phyloP scores from a whole-genome alignment of 2,888 invertebrate species.

The Oxytorus armatus region DNA sequence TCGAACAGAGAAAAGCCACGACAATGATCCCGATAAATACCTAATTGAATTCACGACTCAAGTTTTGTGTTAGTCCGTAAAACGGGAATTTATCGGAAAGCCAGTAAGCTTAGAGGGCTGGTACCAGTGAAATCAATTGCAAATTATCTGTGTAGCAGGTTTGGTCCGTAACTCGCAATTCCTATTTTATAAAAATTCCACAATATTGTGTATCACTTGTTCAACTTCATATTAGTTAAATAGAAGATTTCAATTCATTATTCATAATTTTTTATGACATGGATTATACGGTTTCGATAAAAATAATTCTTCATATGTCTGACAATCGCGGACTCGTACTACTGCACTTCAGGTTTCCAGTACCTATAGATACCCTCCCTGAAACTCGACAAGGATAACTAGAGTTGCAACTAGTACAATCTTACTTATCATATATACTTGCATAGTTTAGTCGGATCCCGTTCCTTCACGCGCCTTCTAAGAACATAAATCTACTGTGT shows the following conservation, averaged over 20 bases:
- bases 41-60: background rate
- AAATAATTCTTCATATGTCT: constrained; percentile 3
- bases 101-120: background rate
- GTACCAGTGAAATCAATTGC: background rate
- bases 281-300: too few relatives aligned
- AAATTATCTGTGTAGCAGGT: background rate
- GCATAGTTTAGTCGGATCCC: constrained; percentile 17
- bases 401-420: background rate
- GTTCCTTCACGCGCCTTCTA: constrained; percentile 11
- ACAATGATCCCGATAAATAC: constrained; percentile 4
- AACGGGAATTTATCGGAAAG: constrained; percentile 2
- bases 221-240: background rate
- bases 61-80: background rate
- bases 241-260: background rate
- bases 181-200: background rate
- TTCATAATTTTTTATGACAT: background rate
- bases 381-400: constrained; percentile 60
- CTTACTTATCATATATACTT: background rate
- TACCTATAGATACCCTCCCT: background rate
- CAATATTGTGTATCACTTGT: background rate
- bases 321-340: constrained; percentile 27
- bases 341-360: constrained; percentile 12
- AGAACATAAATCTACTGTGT: constrained; percentile 19
- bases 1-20: background rate
- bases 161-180: background rate